Evolutionary conservation across 2,888 invertebrate genomes (phyloP).

Genomic region (Argyresthia goedartella): DNA sequence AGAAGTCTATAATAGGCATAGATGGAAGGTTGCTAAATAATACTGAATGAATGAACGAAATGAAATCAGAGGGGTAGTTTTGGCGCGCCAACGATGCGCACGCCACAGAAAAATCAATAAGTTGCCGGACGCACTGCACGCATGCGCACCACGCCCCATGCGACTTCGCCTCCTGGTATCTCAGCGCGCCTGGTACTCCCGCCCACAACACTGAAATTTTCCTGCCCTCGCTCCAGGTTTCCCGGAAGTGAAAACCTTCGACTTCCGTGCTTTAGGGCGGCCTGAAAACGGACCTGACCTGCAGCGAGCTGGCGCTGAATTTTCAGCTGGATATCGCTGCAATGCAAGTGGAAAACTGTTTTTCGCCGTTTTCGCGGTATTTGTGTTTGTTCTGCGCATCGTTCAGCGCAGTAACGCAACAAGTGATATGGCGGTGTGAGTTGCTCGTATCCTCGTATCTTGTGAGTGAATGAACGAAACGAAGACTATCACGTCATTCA

Average conservation of each 20-base stretch:
- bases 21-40: too few relatives aligned
- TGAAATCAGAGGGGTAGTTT: too few relatives aligned
- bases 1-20: too few relatives aligned
- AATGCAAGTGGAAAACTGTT: background rate
- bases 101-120: slow-evolving; percentile 30
- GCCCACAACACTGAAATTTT: slow-evolving; percentile 66
- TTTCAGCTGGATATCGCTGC: slow-evolving; percentile 2
- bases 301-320: background rate
- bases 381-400: slow-evolving; percentile 29
- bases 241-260: slow-evolving; percentile 42
- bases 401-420: slow-evolving; percentile 27
- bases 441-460: background rate
- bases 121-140: slow-evolving; percentile 15
- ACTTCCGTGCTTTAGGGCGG: slow-evolving; percentile 53
- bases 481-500: too few relatives aligned
- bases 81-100: background rate
- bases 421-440: background rate
- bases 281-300: slow-evolving; percentile 14
- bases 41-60: too few relatives aligned
- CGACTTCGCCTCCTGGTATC: slow-evolving; percentile 18
- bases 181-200: slow-evolving; percentile 46
- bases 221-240: slow-evolving; percentile 55
- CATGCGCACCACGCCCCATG: slow-evolving; percentile 29
- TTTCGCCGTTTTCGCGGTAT: background rate
- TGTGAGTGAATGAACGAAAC: background rate